phyloP scores from a whole-genome alignment of 2,888 invertebrate genomes.

The Aphodius granarius region DNA sequence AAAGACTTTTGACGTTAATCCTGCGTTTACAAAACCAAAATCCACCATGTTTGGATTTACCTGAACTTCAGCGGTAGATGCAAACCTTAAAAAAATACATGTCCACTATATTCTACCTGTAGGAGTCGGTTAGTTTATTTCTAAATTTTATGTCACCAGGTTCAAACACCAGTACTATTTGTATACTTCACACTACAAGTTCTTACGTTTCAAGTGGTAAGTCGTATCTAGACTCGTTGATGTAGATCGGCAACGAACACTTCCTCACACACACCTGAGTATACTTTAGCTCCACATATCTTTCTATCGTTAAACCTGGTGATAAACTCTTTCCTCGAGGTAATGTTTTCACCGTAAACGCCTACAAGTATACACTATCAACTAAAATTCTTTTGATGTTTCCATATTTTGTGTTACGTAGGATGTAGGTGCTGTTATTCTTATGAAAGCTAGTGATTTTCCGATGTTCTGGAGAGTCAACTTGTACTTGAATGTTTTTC shows the following conservation, averaged over 20 bases:
- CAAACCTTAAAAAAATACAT: not conserved
- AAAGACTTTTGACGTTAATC: not conserved
- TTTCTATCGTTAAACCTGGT: slow-evolving; percentile 19
- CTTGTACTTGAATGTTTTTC: slow-evolving; percentile 14
- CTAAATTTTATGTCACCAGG: not conserved
- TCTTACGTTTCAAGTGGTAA: not conserved
- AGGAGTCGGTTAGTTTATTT: not conserved
- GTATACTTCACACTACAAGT: not conserved
- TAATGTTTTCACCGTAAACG: slow-evolving; percentile 11
- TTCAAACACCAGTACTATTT: not conserved
- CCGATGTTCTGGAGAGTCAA: slow-evolving; percentile 23
- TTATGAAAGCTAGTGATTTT: slow-evolving; percentile 17
- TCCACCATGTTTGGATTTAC: slow-evolving; percentile 16
- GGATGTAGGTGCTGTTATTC: slow-evolving; percentile 19
- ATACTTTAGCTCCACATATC: slow-evolving; percentile 14
- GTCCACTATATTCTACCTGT: not conserved
- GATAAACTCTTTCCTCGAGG: slow-evolving; percentile 12
- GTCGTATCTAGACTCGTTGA: slow-evolving; percentile 16
- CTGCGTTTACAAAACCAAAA: slow-evolving; percentile 19
- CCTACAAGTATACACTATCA: slow-evolving; percentile 2
- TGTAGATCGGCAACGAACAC: slow-evolving; percentile 12
- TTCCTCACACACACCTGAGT: not conserved
- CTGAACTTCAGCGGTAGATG: slow-evolving; percentile 1
- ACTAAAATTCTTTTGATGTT: not conserved
- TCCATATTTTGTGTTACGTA: slow-evolving; percentile 8